Conservation (phyloP, 2,113 vertebrate genomes). For the Spheniscus mendiculus region DNA sequence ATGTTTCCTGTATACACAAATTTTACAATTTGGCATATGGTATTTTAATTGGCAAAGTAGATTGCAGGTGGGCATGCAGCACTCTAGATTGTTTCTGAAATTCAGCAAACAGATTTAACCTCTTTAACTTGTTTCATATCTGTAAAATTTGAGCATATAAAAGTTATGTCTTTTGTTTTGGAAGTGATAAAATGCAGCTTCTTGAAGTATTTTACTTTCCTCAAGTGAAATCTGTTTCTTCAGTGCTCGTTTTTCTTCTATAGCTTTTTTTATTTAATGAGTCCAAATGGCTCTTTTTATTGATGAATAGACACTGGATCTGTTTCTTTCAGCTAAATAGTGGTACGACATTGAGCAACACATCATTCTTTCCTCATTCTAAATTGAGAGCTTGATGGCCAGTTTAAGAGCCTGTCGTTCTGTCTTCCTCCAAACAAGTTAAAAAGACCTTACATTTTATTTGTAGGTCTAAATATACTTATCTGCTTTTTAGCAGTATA, state of each 20-base stretch:
- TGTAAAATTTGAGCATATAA: neutral
- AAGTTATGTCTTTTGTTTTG: neutral
- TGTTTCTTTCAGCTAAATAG: neutral
- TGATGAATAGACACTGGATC: neutral
- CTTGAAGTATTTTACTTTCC: neutral
- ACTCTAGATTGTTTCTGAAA: neutral
- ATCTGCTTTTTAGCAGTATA: neutral
- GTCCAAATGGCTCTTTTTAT: neutral
- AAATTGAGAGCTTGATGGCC: neutral
- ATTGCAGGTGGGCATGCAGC: neutral
- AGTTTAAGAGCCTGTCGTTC: neutral
- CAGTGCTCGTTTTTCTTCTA: neutral
- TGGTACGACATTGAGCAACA: neutral
- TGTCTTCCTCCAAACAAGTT: neutral
- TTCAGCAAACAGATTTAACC: neutral
- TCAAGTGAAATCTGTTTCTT: neutral
- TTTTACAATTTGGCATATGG: neutral
- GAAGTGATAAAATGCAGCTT: neutral
- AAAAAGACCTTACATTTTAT: neutral
- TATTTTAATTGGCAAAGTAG: neutral
- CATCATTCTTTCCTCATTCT: neutral
- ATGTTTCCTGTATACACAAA: neutral
- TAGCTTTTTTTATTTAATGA: neutral
- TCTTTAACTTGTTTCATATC: neutral
- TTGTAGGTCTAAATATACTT: neutral